Evolutionary conservation across 2,888 invertebrate genomes (phyloP).

Genomic region (Metallyticus violacea): DNA sequence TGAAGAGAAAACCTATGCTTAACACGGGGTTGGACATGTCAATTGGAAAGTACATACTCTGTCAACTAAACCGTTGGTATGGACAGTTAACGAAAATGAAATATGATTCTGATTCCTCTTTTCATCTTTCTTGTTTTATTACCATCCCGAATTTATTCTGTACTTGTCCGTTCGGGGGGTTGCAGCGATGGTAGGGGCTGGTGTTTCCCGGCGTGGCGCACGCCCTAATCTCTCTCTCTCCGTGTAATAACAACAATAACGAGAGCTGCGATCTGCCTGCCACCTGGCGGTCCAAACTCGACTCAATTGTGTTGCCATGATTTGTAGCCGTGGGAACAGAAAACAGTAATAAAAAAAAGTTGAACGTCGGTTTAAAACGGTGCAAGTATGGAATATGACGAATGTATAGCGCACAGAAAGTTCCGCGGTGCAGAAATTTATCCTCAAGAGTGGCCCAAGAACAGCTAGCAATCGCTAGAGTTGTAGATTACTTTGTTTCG

Average conservation of each 20-base stretch:
- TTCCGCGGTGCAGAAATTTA: background rate
- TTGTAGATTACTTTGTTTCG: too few relatives aligned
- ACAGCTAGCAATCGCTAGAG: too few relatives aligned
- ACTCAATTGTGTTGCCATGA: slow-evolving; percentile 7
- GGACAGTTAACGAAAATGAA: too few relatives aligned
- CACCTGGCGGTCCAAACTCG: slow-evolving; percentile 4
- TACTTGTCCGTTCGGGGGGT: background rate
- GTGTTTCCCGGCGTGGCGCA: background rate
- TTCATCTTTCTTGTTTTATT: too few relatives aligned
- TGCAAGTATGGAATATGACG: background rate
- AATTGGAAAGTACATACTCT: too few relatives aligned
- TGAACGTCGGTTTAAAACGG: background rate
- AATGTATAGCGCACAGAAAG: background rate
- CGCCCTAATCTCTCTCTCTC: background rate
- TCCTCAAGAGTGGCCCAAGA: background rate
- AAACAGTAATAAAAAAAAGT: background rate
- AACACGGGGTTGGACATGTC: too few relatives aligned
- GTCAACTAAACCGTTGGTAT: too few relatives aligned
- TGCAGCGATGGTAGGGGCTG: background rate
- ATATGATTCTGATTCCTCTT: too few relatives aligned
- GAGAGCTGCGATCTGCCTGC: slow-evolving; percentile 8
- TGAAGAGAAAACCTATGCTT: too few relatives aligned
- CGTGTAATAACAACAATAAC: slow-evolving; percentile 4
- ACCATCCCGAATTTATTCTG: background rate
- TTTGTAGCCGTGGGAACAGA: slow-evolving; percentile 22